Evolutionary conservation across 2,797 vertebrate species (phyloP).

Genomic region (Coccyzus lansbergi): DNA sequence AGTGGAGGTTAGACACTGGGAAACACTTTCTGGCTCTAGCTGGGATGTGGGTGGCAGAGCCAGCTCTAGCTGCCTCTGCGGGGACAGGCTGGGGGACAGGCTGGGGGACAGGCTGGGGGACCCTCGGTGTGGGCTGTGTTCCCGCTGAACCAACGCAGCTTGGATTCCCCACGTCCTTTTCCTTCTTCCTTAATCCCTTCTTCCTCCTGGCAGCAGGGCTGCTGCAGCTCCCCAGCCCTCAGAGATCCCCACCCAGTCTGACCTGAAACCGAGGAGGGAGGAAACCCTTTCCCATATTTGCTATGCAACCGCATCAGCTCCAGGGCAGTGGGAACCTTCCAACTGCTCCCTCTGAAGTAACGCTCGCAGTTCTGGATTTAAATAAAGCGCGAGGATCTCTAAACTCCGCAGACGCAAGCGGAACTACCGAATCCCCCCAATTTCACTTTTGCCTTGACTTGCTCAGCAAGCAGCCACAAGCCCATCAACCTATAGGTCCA

Average conservation of each 20-base stretch:
- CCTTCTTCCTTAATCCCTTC: background rate
- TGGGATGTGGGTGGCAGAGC: background rate
- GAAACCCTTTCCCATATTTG: background rate
- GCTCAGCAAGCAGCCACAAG: background rate
- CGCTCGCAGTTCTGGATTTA: background rate
- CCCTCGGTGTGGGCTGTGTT: background rate
- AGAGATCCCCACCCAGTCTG: background rate
- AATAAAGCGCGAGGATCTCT: background rate
- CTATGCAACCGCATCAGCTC: background rate
- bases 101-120: background rate
- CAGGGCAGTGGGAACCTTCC: background rate
- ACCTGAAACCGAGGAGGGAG: background rate
- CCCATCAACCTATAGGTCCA: background rate
- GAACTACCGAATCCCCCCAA: background rate
- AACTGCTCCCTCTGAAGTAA: background rate
- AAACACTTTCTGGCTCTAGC: background rate
- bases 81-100: background rate
- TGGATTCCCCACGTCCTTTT: background rate
- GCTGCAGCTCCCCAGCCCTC: background rate
- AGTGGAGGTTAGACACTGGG: background rate
- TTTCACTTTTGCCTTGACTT: background rate
- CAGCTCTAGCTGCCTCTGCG: rapidly evolving
- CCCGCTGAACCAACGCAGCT: rapidly evolving
- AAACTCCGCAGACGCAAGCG: no score
- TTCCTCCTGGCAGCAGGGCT: background rate